Percentiles rank a stretch among this genome's conserved stretches.
Evolutionary conservation across 2,888 invertebrate genomes (phyloP).

Genomic region (Atherix ibis): DNA sequence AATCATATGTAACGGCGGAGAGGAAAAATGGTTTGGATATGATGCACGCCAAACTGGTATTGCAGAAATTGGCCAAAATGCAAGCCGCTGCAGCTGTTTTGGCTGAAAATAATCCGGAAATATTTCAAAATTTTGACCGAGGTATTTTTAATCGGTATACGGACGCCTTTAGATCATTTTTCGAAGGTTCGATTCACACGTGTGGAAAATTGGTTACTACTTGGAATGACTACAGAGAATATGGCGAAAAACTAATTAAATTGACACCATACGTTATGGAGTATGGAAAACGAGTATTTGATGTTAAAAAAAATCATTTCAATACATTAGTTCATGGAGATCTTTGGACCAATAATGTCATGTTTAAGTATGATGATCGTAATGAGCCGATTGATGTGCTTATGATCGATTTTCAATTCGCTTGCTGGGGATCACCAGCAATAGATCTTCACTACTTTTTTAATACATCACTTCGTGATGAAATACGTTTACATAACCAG

Average conservation of each 20-base stretch:
- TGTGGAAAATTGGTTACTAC: slow-evolving; percentile 7
- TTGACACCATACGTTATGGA: slow-evolving; percentile 24
- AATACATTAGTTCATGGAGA: slow-evolving; percentile 29
- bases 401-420: slow-evolving; percentile 28
- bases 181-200: slow-evolving; percentile 12
- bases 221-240: slow-evolving; percentile 15
- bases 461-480: slow-evolving; percentile 24
- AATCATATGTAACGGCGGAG: slow-evolving; percentile 22
- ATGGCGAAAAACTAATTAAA: slow-evolving; percentile 20
- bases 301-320: slow-evolving; percentile 15
- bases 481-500: slow-evolving; percentile 21
- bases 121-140: slow-evolving; percentile 12
- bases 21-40: slow-evolving; percentile 28
- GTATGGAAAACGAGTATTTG: slow-evolving; percentile 17
- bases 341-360: slow-evolving; percentile 29
- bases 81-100: slow-evolving; percentile 36
- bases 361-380: slow-evolving; percentile 17
- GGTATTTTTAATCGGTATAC: slow-evolving; percentile 14
- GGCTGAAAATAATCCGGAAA: slow-evolving; percentile 24
- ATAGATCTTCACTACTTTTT: slow-evolving; percentile 28
- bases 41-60: slow-evolving; percentile 26
- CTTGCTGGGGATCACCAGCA: slow-evolving; percentile 27
- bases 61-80: slow-evolving; percentile 34
- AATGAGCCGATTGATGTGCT: slow-evolving; percentile 19
- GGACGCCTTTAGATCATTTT: slow-evolving; percentile 10